These are phyloP conservation scores for Marmota monax DNA, from an alignment of 2,113 vertebrate genomes.

Conservation along the genomic window DNA sequence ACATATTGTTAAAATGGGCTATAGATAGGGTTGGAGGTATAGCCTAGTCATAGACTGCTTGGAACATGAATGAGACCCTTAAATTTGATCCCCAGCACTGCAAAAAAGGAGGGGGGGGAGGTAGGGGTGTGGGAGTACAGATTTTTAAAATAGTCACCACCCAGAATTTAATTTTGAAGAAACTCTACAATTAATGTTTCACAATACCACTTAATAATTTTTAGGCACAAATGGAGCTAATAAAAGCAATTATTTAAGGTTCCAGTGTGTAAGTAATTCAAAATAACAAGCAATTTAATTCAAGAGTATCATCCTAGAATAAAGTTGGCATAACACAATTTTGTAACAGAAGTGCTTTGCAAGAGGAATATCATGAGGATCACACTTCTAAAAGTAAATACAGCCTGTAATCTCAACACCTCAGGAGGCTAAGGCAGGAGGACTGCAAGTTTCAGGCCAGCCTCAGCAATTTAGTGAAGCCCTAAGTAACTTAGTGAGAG, in stretches of 20 bases:
- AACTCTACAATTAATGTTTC: slow-evolving; percentile 38
- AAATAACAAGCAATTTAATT: slow-evolving; percentile 30
- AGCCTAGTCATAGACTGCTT: too few species aligned
- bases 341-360: slow-evolving; percentile 30
- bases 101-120: too few species aligned
- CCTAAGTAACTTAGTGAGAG: too few species aligned
- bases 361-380: slow-evolving; percentile 49
- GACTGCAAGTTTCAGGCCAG: not conserved
- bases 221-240: slow-evolving; percentile 21
- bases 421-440: too few species aligned
- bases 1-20: slow-evolving; percentile 2
- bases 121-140: too few species aligned
- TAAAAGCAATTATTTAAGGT: slow-evolving; percentile 23
- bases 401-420: too few species aligned
- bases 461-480: too few species aligned
- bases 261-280: slow-evolving; percentile 22
- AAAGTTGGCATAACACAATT: slow-evolving; percentile 34
- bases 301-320: slow-evolving; percentile 21
- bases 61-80: too few species aligned
- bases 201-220: not conserved
- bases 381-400: not conserved
- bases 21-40: not conserved
- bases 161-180: slow-evolving; percentile 61
- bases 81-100: too few species aligned
- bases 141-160: slow-evolving; percentile 47